phyloP scores from a whole-genome alignment of 2,113 vertebrate genomes.

The Poeciliopsis prolifica region DNA sequence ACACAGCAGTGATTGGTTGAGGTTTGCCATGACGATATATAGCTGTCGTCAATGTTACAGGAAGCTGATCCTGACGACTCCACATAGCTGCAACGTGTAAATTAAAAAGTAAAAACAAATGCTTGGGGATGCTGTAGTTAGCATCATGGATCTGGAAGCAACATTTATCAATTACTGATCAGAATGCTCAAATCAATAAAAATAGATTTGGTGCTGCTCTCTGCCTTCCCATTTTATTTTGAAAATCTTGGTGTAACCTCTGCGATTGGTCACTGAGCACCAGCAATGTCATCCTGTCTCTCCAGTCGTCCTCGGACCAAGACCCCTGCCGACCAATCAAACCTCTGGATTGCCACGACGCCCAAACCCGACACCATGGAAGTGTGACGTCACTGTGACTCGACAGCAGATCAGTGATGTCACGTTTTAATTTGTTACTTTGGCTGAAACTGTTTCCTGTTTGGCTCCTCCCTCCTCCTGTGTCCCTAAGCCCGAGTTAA shows the following conservation, averaged over 20 bases:
- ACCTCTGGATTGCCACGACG: conserved; percentile 92
- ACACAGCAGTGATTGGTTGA: no score
- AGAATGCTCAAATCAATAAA: no score
- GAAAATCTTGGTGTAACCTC: background rate
- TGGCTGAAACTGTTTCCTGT: background rate
- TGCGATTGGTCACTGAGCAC: background rate
- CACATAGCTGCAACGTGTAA: no score
- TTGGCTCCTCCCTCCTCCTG: background rate
- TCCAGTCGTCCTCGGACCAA: conserved; percentile 88
- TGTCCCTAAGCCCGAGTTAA: background rate
- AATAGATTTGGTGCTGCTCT: background rate
- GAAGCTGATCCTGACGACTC: no score
- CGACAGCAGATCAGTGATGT: conserved; percentile 1
- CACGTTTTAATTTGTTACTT: background rate
- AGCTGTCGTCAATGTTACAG: no score
- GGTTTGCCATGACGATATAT: no score
- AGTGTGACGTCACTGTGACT: conserved; percentile 84
- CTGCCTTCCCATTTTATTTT: background rate
- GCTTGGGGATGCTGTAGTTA: no score
- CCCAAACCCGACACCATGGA: conserved; percentile 88
- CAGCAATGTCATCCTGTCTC: conserved; percentile 21
- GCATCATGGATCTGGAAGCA: no score
- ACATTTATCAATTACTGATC: no score
- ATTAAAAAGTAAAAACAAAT: no score
- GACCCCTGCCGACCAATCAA: conserved; percentile 86